Evolutionary conservation across 2,113 vertebrate species (phyloP).

Genomic region (Anguilla rostrata): DNA sequence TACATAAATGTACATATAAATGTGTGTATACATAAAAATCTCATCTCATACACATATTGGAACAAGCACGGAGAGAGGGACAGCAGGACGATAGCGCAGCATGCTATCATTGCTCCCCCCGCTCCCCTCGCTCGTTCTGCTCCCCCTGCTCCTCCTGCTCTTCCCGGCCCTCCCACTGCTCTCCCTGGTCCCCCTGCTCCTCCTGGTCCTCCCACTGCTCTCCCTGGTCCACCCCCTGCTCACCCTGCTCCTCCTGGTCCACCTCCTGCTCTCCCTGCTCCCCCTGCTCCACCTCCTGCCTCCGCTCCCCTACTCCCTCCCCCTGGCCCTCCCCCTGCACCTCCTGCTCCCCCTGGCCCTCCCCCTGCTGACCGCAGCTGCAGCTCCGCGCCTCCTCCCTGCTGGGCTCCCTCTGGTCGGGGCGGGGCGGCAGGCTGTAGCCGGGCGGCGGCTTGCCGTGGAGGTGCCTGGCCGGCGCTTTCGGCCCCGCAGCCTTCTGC

Average conservation of each 20-base stretch:
- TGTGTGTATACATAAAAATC: too few species aligned
- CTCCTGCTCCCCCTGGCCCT: slow-evolving; percentile 38
- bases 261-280: too few species aligned
- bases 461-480: slow-evolving; percentile 38
- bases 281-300: too few species aligned
- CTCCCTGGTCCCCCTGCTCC: too few species aligned
- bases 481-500: slow-evolving; percentile 47
- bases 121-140: slow-evolving; percentile 49
- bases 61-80: too few species aligned
- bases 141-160: slow-evolving; percentile 44
- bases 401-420: slow-evolving; percentile 24
- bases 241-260: too few species aligned
- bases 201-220: too few species aligned
- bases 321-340: slow-evolving; percentile 35
- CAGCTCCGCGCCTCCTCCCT: slow-evolving; percentile 25
- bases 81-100: too few species aligned
- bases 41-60: too few species aligned
- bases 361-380: slow-evolving; percentile 54
- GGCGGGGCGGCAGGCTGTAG: slow-evolving; percentile 13
- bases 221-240: too few species aligned
- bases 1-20: background rate
- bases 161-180: too few species aligned
- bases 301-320: slow-evolving; percentile 22
- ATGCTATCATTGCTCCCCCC: slow-evolving; percentile 1
- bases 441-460: slow-evolving; percentile 48